Conservation (phyloP, 1,140 invertebrate genomes). For the Uloborus diversus region DNA sequence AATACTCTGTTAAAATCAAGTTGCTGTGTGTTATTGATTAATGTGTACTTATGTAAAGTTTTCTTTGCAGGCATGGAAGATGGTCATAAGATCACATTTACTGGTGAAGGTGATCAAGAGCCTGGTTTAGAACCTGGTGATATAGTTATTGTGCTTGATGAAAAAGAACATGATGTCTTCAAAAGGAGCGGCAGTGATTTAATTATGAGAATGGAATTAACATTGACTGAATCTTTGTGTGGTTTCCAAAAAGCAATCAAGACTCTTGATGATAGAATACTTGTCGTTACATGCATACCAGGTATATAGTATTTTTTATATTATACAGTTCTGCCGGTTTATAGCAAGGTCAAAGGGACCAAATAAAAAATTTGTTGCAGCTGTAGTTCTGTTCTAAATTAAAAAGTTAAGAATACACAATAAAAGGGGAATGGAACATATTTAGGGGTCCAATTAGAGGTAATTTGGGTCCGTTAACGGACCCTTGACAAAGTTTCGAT, state of each 20-base stretch:
- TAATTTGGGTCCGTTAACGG: no score
- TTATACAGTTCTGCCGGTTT: no score
- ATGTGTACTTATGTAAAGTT: no score
- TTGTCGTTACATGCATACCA: constrained; percentile 86
- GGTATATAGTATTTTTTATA: constrained; percentile 67
- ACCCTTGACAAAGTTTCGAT: no score
- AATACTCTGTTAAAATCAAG: no score
- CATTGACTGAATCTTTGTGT: constrained; percentile 92
- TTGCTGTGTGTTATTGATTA: no score
- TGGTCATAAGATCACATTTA: constrained; percentile 94
- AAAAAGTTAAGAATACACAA: no score
- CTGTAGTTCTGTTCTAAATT: no score
- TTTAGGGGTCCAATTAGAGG: no score
- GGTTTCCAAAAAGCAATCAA: constrained; percentile 94
- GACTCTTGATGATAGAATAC: constrained; percentile 91
- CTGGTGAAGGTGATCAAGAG: constrained; percentile 97
- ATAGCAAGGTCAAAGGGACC: no score
- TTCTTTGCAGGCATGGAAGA: constrained; percentile 83
- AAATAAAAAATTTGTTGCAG: no score
- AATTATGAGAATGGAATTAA: constrained; percentile 74
- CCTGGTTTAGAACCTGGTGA: constrained; percentile 91
- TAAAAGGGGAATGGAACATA: no score
- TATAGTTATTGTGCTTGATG: constrained; percentile 97
- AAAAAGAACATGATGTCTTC: constrained; percentile 88
- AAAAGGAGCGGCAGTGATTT: constrained; percentile 87